Conservation (phyloP, 2,113 vertebrate genomes). For the Campylomormyrus tamandua region DNA sequence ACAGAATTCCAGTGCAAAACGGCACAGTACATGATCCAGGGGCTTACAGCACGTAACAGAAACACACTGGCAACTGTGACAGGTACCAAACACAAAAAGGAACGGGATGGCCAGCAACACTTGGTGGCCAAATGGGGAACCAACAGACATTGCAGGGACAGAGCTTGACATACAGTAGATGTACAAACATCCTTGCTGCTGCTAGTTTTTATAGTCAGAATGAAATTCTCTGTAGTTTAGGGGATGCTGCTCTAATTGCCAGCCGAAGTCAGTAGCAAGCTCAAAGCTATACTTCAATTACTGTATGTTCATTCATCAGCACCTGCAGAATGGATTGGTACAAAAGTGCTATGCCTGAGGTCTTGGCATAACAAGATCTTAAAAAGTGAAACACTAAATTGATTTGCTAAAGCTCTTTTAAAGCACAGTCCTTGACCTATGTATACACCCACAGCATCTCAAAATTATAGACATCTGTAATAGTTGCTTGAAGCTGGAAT, state of each 20-base stretch:
- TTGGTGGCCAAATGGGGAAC: background rate
- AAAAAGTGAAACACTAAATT: background rate
- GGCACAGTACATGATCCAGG: too few relatives aligned
- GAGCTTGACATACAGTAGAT: background rate
- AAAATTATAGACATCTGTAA: background rate
- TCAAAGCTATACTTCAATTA: background rate
- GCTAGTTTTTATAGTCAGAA: background rate
- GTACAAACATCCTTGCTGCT: background rate
- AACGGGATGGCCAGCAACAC: background rate
- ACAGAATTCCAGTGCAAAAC: too few relatives aligned
- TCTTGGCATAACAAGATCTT: background rate
- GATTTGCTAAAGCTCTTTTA: background rate
- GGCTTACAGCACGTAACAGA: too few relatives aligned
- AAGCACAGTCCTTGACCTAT: background rate
- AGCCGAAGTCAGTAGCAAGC: background rate
- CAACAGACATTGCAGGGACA: background rate
- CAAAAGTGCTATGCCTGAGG: background rate
- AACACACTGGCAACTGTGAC: background rate
- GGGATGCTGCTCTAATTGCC: background rate
- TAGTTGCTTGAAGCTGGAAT: background rate
- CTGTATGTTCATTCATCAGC: background rate
- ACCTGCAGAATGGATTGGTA: background rate
- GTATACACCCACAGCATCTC: background rate
- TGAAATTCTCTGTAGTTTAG: background rate
- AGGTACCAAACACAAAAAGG: background rate